Percentiles rank a stretch among this genome's conserved stretches.
These are phyloP conservation scores for Ormyrus pomaceus DNA, from an alignment of 2,888 invertebrate species.

Conservation along the genomic window DNA sequence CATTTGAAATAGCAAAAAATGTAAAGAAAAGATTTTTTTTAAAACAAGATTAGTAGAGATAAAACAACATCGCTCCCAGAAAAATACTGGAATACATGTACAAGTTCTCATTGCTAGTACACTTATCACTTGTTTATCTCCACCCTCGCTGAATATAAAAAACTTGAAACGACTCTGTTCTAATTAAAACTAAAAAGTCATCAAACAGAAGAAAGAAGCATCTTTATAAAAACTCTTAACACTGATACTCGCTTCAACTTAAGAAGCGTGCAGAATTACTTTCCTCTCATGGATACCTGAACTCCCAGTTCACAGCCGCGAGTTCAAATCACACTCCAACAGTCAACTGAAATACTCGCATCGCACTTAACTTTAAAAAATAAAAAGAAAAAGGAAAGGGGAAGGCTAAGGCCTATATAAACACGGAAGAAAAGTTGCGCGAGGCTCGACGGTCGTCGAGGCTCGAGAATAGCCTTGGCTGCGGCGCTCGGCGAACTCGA, in stretches of 20 bases:
- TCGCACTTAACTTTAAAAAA: not conserved
- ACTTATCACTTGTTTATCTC: too few species aligned
- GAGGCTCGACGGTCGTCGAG: conserved; percentile 2
- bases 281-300: not conserved
- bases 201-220: not conserved
- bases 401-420: not conserved
- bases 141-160: not conserved
- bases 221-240: not conserved
- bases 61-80: too few species aligned
- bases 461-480: not conserved
- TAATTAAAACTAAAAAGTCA: not conserved
- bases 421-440: conserved; percentile 14
- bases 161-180: not conserved
- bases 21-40: too few species aligned
- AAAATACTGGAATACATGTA: too few species aligned
- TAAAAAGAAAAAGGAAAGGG: not conserved
- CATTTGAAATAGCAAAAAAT: too few species aligned
- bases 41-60: too few species aligned
- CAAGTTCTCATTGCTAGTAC: too few species aligned
- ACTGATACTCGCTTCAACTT: conserved; percentile 11
- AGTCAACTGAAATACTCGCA: conserved; percentile 22
- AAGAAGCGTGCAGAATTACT: conserved; percentile 10
- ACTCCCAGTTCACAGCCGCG: not conserved
- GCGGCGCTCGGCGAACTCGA: not conserved
- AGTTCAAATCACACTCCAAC: conserved; percentile 23